A percentile compares a stretch with the other conserved stretches of the same genome.
phyloP scores from a whole-genome alignment of 2,113 vertebrate genomes.

The Ariopsis seemanni region DNA sequence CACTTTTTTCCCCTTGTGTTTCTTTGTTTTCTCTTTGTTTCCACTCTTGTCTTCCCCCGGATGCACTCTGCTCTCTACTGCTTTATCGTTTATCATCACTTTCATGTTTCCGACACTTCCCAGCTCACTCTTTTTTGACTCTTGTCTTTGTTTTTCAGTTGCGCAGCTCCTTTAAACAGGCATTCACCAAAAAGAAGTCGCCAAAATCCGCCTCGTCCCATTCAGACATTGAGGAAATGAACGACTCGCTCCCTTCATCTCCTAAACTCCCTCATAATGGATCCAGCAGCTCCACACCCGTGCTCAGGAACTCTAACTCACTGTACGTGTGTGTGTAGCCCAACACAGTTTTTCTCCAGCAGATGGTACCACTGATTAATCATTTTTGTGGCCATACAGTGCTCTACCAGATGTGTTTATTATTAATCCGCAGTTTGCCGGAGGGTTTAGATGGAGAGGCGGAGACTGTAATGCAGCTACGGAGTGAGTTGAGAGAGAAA shows the following conservation, averaged over 20 bases:
- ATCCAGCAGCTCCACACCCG: slow-evolving; percentile 72
- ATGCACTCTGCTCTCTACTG: background rate
- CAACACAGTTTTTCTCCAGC: background rate
- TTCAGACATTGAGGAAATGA: slow-evolving; percentile 99
- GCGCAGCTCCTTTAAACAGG: slow-evolving; percentile 98
- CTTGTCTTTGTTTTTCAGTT: slow-evolving; percentile 74
- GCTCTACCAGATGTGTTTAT: background rate
- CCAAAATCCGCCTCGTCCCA: slow-evolving; percentile 97
- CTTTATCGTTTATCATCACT: too few species aligned
- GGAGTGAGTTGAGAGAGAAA: slow-evolving; percentile 94
- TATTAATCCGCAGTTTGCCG: slow-evolving; percentile 75
- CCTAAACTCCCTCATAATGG: slow-evolving; percentile 90
- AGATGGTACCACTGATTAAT: background rate
- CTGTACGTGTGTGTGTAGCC: slow-evolving; percentile 74
- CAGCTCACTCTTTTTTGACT: slow-evolving; percentile 26
- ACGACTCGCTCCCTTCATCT: slow-evolving; percentile 91
- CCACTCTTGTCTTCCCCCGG: slow-evolving; percentile 15
- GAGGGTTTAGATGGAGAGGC: slow-evolving; percentile 93
- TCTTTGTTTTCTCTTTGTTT: background rate
- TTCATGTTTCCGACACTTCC: background rate
- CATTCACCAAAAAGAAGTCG: slow-evolving; percentile 97
- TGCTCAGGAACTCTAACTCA: slow-evolving; percentile 90
- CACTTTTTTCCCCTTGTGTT: background rate
- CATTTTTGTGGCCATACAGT: background rate
- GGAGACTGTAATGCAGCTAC: slow-evolving; percentile 92